Evolutionary conservation across 2,113 vertebrate species (phyloP), one percentile per base, ranked within the genome.

Genomic region (Myrmophylax atrothorax): DNA sequence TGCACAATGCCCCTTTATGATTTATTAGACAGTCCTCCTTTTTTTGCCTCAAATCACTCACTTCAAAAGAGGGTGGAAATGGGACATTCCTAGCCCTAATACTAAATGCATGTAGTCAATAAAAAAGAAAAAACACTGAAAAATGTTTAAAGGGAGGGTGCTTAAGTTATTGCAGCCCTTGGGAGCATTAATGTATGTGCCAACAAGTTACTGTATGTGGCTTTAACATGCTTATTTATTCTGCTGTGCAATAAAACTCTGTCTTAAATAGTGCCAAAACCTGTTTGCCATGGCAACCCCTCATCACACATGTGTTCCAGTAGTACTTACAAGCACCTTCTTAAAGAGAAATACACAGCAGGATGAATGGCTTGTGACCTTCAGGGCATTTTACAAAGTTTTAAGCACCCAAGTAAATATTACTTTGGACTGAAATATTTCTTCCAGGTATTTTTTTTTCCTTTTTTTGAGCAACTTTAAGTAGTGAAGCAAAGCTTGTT

Each of bases 41-140:
- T 89, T 89, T 94, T 84, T 84, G 67, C 83, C 86, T 92, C 94
- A 94, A 83, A 83, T 96, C 93, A 87, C 87, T 94, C 64, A 92
- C 91, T 94, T 95, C 93, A 96, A 97, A 97, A 91, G n/a, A 58
- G 74, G 49, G 84, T 94, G 86, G 95, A 95, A 97, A 95, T 89
- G 76, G 93, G 93, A 94, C 94, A 95, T 97, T 97, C 97, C 95
- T 95, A 52, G 42, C 89, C 92, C 82, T 96, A 94, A 96, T 91
- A 96, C 93, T 96, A 94, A 95, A 97, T 97, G 94, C 95, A 97
- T 95, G 96, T 94, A 96, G 94, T 96, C 96, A 96, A 96, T 97
- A 96, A 96, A 94, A 94, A 67, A 72, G 83, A 90, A 94, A 96
- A 96, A 96, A 93, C 16, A 5, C 90, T 90, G 84, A 95, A 96